Evolutionary conservation across 2,888 invertebrate species (phyloP).

Genomic region (Dryocosmus kuriphilus): DNA sequence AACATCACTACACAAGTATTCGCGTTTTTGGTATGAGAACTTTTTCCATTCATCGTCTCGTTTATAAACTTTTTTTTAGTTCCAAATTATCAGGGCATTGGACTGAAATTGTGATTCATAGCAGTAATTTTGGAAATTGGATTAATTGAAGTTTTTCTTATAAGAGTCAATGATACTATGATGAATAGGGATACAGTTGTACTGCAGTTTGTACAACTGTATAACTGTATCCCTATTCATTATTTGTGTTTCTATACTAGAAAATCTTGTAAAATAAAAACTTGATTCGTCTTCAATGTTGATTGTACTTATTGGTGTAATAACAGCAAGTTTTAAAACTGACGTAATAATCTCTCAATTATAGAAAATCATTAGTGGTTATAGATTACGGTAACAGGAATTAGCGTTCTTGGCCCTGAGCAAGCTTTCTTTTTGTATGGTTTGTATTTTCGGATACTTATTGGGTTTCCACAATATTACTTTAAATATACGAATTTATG

Average conservation of each 20-base stretch:
- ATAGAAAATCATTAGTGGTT: not conserved
- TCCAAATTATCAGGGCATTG: constrained; percentile 31
- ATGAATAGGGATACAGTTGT: no score
- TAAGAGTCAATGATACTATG: not conserved
- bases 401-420: constrained; percentile 29
- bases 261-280: constrained; percentile 2
- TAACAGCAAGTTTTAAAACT: not conserved
- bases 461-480: constrained; percentile 1
- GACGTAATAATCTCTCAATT: not conserved
- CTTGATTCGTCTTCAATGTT: not conserved
- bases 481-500: constrained; percentile 30
- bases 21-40: not conserved
- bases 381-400: not conserved
- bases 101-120: not conserved
- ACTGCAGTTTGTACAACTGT: not conserved
- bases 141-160: not conserved
- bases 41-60: constrained; percentile 29
- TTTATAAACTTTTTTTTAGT: not conserved
- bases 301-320: not conserved
- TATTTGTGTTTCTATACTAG: not conserved
- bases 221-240: not conserved
- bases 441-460: constrained; percentile 12
- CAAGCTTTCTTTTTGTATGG: not conserved
- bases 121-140: not conserved
- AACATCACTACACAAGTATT: not conserved